Conservation (phyloP, 2,888 invertebrate species). For the Allacma fusca region DNA sequence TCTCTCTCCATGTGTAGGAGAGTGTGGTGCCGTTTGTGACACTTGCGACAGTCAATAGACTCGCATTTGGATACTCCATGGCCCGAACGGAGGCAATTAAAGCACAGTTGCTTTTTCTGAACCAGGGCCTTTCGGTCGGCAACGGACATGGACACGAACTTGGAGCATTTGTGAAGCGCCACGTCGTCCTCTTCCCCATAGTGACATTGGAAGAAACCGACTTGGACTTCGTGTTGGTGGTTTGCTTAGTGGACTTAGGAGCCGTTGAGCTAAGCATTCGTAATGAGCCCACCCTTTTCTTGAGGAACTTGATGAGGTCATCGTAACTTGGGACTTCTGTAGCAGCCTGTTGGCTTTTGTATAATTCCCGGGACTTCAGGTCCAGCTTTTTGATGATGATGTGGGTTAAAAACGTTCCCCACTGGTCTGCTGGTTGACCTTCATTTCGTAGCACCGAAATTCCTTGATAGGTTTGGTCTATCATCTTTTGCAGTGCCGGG, state of each 20-base stretch:
- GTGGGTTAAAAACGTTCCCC: neutral
- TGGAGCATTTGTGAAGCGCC: too few relatives aligned
- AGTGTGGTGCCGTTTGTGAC: neutral
- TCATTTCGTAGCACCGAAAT: too few relatives aligned
- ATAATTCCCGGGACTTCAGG: neutral
- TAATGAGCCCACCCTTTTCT: neutral
- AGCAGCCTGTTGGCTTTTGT: neutral
- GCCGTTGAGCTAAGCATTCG: neutral
- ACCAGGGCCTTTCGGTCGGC: neutral
- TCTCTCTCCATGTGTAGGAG: neutral
- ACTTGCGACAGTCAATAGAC: neutral
- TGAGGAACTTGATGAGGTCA: neutral
- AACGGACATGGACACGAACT: neutral
- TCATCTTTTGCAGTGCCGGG: too few relatives aligned
- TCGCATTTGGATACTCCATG: neutral
- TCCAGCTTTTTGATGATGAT: neutral
- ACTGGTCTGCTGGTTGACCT: neutral
- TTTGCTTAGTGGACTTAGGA: neutral
- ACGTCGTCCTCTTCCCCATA: too few relatives aligned
- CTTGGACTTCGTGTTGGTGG: neutral
- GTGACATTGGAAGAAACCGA: too few relatives aligned
- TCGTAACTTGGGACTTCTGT: neutral
- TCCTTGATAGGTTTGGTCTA: too few relatives aligned
- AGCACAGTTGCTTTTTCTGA: neutral
- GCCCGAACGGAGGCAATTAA: neutral